Evolutionary conservation across 1,140 invertebrate genomes (phyloP), one percentile per base, ranked within the genome.

Genomic region (Calephelis virginiensis): DNA sequence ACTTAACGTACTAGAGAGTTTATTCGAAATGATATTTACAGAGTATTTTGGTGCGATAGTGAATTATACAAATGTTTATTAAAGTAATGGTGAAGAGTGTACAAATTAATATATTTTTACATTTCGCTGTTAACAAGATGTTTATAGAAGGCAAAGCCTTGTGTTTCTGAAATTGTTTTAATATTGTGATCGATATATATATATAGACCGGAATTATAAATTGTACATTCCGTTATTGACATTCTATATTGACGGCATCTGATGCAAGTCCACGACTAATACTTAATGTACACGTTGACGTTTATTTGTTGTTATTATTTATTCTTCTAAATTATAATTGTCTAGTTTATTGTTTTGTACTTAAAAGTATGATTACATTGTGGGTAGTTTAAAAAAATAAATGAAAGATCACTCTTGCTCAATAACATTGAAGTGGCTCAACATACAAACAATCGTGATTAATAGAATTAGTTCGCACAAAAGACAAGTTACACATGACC

Each of bases 61-160:
- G 79, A 90, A 90, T 87, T 90, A 78, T 90, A 90, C 88, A 89
- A 90, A 86, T 87, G 81, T 90, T 89, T 76, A 80, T 81, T 76
- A 80, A 80, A 80, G 71, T 71, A 80, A 85, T 80, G 75, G 72
- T 76, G 75, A 80, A 89, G 79, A 86, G 73, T 90, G 86, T 91
- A 89, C 86, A 89, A 91, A 91, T 88, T 89, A 85, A 89, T 89
- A 90, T 90, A 91, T 91, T 89, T 91, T 89, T 90, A 89, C 85
- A 91, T 87, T 85, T 86, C 77, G 76, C 81, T 89, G 81, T 86
- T 86, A 81, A 85, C 77, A 81, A 82, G 76, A 81, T 75, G 72
- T 77, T 81, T 86, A 82, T 81, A 69, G 78, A 81, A 82, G 86
- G 86, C 85, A 81, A 78, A 89, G 89, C 86, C 86, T 89, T 71